These are phyloP conservation scores for Chymomyza costata DNA, from an alignment of 1,140 invertebrate species.

Conservation along the genomic window DNA sequence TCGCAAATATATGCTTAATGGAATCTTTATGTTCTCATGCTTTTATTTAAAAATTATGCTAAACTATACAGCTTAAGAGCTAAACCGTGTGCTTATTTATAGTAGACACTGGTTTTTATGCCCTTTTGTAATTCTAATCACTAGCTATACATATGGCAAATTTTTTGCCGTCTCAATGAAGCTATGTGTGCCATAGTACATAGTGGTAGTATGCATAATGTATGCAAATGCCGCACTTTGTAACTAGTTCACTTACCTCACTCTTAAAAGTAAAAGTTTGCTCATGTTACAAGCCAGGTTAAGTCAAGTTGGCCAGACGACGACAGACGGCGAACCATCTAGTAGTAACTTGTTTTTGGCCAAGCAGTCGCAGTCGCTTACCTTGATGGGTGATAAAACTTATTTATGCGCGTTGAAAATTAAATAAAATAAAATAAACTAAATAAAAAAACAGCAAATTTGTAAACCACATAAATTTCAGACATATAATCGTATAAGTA, in stretches of 20 bases:
- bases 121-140: conserved; percentile 25
- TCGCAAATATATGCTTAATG: too few species aligned
- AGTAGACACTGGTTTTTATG: conserved; percentile 15
- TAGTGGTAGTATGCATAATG: conserved; percentile 4
- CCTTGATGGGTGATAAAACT: conserved; percentile 68
- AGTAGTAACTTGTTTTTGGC: conserved; percentile 42
- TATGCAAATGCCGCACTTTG: conserved; percentile 61
- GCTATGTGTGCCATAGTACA: background rate
- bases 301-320: conserved; percentile 14
- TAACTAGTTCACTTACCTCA: conserved; percentile 65
- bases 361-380: conserved; percentile 41
- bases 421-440: conserved; percentile 19
- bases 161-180: background rate
- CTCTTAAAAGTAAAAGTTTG: conserved; percentile 66
- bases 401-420: conserved; percentile 57
- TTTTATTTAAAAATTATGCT: too few species aligned
- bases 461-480: conserved; percentile 52
- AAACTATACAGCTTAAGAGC: too few species aligned
- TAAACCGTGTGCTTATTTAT: background rate
- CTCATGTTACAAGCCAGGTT: conserved; percentile 30
- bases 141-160: conserved; percentile 45
- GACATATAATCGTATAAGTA: conserved; percentile 23
- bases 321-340: too few species aligned
- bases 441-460: conserved; percentile 22
- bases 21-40: too few species aligned